Conservation (phyloP, 2,113 vertebrate genomes). For the Scalopus aquaticus region DNA sequence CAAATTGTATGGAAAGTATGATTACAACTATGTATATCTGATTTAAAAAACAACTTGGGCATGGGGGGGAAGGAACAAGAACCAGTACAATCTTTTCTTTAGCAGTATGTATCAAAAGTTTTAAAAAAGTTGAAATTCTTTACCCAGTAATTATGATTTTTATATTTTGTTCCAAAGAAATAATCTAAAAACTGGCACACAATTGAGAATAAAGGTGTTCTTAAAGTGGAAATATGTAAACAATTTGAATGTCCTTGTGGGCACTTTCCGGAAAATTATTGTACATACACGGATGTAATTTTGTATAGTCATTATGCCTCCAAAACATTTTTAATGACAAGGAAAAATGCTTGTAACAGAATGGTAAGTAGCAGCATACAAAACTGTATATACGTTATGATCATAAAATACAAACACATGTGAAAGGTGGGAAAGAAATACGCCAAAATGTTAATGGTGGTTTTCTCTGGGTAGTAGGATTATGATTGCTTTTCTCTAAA, state of each 20-base stretch:
- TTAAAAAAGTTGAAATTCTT: constrained; percentile 25
- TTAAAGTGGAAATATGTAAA: constrained; percentile 49
- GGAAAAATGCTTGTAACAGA: constrained; percentile 34
- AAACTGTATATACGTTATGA: constrained; percentile 51
- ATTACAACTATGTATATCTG: constrained; percentile 23
- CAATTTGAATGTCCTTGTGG: constrained; percentile 18
- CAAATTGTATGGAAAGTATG: constrained; percentile 41
- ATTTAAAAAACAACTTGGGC: background rate
- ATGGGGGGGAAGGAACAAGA: background rate
- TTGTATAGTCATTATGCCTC: constrained; percentile 27
- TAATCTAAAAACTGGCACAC: constrained; percentile 26
- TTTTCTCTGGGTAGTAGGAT: constrained; percentile 29
- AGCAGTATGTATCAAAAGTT: background rate
- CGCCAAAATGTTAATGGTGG: constrained; percentile 37
- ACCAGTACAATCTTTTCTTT: background rate
- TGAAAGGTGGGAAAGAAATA: constrained; percentile 45
- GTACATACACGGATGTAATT: constrained; percentile 22
- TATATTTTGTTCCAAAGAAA: constrained; percentile 40
- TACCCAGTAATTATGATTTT: constrained; percentile 21
- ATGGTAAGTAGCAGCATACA: constrained; percentile 12
- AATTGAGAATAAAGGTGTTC: constrained; percentile 28
- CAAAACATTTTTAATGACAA: constrained; percentile 48
- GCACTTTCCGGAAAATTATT: constrained; percentile 34
- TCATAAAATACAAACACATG: constrained; percentile 42
- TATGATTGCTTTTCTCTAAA: constrained; percentile 29